Evolutionary conservation across 2,797 vertebrate species (phyloP).

Genomic region (Masticophis lateralis): DNA sequence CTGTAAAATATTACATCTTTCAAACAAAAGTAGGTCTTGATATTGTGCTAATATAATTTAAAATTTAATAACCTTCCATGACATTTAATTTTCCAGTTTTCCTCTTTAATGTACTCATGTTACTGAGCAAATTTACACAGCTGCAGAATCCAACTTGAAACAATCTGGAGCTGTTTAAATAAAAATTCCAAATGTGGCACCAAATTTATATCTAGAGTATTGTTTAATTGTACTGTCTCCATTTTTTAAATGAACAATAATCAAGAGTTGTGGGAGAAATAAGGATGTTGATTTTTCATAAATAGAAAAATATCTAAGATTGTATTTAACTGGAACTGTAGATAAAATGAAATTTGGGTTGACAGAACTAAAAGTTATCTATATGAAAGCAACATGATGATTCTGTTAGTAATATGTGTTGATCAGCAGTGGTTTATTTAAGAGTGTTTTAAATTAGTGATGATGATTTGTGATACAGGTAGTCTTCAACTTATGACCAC

Average conservation of each 20-base stretch:
- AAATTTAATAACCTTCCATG: not conserved
- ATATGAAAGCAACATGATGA: not conserved
- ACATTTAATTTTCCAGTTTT: slow-evolving; percentile 37
- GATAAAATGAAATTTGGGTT: not conserved
- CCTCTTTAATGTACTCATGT: not conserved
- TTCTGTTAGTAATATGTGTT: not conserved
- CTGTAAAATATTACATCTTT: slow-evolving; percentile 15
- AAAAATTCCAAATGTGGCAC: not conserved
- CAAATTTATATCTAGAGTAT: not conserved
- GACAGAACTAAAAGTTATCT: not conserved
- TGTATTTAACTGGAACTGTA: not conserved
- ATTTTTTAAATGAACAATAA: not conserved
- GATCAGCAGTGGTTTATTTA: not conserved
- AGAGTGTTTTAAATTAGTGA: not conserved
- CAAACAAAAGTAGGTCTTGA: slow-evolving; percentile 2
- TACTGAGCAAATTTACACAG: not conserved
- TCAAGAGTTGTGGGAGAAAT: not conserved
- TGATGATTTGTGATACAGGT: not conserved
- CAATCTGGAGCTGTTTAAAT: not conserved
- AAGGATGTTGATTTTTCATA: not conserved
- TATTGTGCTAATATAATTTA: not conserved
- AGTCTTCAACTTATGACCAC: not conserved
- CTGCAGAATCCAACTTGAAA: not conserved
- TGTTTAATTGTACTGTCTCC: not conserved
- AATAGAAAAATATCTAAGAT: not conserved